Evolutionary conservation across 2,888 invertebrate genomes (phyloP).

Genomic region (Lasius fuliginosus): DNA sequence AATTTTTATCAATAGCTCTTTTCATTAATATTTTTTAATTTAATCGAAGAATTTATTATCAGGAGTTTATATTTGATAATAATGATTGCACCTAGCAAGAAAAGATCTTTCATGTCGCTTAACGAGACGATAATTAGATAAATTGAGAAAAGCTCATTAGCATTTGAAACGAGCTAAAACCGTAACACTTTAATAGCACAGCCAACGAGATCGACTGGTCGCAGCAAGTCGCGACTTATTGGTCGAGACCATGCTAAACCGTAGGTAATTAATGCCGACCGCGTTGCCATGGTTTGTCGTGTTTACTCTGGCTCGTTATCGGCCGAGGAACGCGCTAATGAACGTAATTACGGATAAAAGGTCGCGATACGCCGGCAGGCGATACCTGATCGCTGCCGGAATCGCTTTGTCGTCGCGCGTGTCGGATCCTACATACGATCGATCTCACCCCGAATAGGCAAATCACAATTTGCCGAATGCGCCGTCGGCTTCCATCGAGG

Average conservation of each 20-base stretch:
- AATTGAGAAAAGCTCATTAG: not conserved
- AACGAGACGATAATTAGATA: slow-evolving; percentile 23
- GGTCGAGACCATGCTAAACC: slow-evolving; percentile 69
- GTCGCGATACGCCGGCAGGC: slow-evolving; percentile 54
- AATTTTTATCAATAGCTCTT: not conserved
- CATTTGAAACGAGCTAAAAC: not conserved
- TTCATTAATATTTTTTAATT: not conserved
- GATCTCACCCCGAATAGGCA: slow-evolving; percentile 39
- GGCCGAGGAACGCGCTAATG: slow-evolving; percentile 76
- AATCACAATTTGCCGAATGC: slow-evolving; percentile 44
- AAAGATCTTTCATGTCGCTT: not conserved
- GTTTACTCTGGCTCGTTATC: slow-evolving; percentile 74
- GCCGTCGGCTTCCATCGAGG: slow-evolving; percentile 16
- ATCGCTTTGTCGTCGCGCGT: slow-evolving; percentile 54
- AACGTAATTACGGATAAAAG: slow-evolving; percentile 79
- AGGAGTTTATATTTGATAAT: not conserved
- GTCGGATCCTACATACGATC: slow-evolving; percentile 30
- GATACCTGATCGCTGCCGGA: slow-evolving; percentile 32
- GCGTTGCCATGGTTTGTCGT: slow-evolving; percentile 76
- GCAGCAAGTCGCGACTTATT: slow-evolving; percentile 41
- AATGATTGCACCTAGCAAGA: not conserved
- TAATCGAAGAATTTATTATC: not conserved
- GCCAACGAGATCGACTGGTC: slow-evolving; percentile 5
- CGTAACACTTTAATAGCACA: not conserved
- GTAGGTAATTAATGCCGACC: slow-evolving; percentile 77